phyloP scores from a whole-genome alignment of 2,797 vertebrate species.

The Poeciliopsis gracilis region DNA sequence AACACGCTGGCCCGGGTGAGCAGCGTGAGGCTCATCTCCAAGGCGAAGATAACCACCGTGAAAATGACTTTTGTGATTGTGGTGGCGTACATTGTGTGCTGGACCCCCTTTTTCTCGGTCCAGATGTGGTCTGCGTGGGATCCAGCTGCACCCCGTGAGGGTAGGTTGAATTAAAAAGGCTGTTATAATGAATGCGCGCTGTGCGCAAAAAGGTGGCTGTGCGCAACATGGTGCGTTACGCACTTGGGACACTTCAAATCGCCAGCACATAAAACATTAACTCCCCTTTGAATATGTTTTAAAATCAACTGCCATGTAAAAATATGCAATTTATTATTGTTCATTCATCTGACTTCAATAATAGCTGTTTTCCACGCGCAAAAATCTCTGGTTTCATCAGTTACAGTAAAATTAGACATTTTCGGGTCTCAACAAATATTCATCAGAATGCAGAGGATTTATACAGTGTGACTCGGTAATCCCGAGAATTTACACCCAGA shows the following conservation, averaged over 20 bases:
- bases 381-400: neutral
- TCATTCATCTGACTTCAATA: neutral
- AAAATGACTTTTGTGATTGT: conserved; percentile 98
- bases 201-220: conserved; percentile 2
- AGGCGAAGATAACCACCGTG: conserved; percentile 93
- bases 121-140: conserved; percentile 98
- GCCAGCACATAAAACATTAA: neutral
- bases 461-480: neutral
- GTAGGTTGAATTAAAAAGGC: conserved; percentile 70
- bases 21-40: conserved; percentile 92
- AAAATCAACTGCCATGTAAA: neutral
- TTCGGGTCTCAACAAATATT: neutral
- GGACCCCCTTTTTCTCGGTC: conserved; percentile 95
- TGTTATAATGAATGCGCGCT: neutral
- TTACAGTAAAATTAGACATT: neutral
- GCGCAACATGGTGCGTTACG: neutral
- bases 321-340: neutral
- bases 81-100: conserved; percentile 91
- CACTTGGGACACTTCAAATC: neutral
- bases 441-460: neutral
- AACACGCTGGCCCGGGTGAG: conserved; percentile 86
- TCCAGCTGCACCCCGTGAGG: conserved; percentile 87
- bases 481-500: neutral
- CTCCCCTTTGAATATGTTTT: neutral
- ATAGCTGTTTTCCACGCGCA: neutral